These are phyloP conservation scores for Oceanodroma tethys DNA, from an alignment of 2,113 vertebrate species.

Conservation along the genomic window DNA sequence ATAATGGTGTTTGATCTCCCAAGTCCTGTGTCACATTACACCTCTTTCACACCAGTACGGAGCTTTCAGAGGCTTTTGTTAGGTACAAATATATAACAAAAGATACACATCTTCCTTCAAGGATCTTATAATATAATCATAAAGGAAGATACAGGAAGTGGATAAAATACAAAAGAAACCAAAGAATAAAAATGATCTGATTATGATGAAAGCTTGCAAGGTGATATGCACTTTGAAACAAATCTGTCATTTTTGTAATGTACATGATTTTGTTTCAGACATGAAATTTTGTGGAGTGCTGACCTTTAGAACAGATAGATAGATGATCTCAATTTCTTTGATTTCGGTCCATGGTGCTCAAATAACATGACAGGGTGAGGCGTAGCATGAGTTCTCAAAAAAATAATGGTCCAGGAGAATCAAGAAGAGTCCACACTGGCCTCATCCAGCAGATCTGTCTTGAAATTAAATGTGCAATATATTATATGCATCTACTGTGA, in stretches of 20 bases:
- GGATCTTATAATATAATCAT: not conserved
- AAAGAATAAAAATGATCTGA: not conserved
- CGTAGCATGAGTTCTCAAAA: not conserved
- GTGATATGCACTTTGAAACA: not conserved
- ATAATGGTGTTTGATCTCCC: not conserved
- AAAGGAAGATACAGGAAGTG: not conserved
- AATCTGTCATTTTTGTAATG: not conserved
- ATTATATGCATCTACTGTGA: not conserved
- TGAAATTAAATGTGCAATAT: not conserved
- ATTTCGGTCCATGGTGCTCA: not conserved
- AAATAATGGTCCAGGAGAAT: not conserved
- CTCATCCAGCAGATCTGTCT: not conserved
- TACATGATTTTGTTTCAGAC: not conserved
- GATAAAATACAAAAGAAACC: not conserved
- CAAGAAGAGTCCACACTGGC: not conserved
- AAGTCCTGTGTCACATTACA: not conserved
- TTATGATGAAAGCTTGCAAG: not conserved
- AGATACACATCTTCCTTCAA: not conserved
- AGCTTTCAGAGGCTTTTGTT: not conserved
- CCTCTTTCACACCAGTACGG: not conserved
- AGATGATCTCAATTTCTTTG: not conserved
- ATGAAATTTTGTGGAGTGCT: not conserved
- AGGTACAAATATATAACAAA: not conserved
- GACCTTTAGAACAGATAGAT: not conserved
- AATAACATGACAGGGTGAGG: not conserved